Evolutionary conservation across 2,888 invertebrate species (phyloP).

Genomic region (Apotomis turbidana): DNA sequence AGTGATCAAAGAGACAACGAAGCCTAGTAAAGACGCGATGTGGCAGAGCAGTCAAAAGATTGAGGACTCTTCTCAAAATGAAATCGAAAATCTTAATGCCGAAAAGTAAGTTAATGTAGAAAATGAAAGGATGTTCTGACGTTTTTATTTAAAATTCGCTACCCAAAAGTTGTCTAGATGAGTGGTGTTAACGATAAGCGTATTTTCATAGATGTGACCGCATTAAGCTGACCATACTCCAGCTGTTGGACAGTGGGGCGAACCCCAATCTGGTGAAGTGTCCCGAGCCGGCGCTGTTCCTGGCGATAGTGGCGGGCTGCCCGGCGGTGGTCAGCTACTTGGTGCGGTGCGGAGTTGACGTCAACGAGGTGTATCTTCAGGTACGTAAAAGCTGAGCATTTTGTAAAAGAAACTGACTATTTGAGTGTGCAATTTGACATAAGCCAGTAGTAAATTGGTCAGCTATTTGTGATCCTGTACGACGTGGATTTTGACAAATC

Average conservation of each 20-base stretch:
- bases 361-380: slow-evolving; percentile 64
- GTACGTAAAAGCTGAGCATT: slow-evolving; percentile 46
- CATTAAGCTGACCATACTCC: slow-evolving; percentile 60
- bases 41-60: slow-evolving; percentile 55
- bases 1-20: slow-evolving; percentile 54
- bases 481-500: no score
- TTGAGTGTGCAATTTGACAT: no score
- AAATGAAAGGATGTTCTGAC: background rate
- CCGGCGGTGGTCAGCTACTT: slow-evolving; percentile 60
- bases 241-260: slow-evolving; percentile 66
- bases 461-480: no score
- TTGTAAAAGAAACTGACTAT: no score
- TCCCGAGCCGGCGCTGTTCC: slow-evolving; percentile 67
- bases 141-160: no score
- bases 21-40: slow-evolving; percentile 58
- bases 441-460: no score
- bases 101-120: slow-evolving; percentile 54
- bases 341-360: slow-evolving; percentile 61
- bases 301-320: slow-evolving; percentile 58
- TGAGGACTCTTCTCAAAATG: slow-evolving; percentile 49
- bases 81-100: slow-evolving; percentile 52
- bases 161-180: no score
- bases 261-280: slow-evolving; percentile 62
- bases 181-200: no score
- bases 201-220: slow-evolving; percentile 61